Base-by-base conservation (phyloP, 2,113 vertebrate genomes). In the Neogobius melanostomus region DNA sequence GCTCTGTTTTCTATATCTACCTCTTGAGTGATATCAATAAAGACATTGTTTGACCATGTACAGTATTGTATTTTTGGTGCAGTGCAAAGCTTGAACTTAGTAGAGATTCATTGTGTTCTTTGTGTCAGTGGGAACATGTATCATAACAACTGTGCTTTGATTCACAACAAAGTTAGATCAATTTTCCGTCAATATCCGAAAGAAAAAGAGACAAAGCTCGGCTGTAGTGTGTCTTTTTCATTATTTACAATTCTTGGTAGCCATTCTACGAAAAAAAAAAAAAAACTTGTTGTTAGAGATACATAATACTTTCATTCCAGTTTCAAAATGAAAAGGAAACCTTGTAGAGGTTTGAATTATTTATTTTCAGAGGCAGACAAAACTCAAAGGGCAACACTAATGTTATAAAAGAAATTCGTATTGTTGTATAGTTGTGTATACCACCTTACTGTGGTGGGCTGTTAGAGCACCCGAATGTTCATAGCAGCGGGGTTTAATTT, bases 351-450 rank as follows among this genome's bases (percentile, higher is more conserved):
- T 9, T 9, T 54, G 21, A 21, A 21, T 56, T 72, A 67, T 76
- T 67, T 2, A 64, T 67, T 73, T 70, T 54, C 50, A 66, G 49
- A 64, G 60, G 28, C 14, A 36, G 28, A 36, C 28, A 36, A 36
- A 5, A 36, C 28, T 36, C 28, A 36, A 36, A 36, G 28, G 28
- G 28, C 1, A 36, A 36, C 28, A 36, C 28, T 36, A 36, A 4
- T 36, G 28, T 36, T 5, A 36, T 36, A 36, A 36, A 36, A 36
- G 28, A 2, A 36, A 21, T 21, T 2, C 1, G 21, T 21, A 21
- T 21, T 21, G 21, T 21, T 21, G 21, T 21, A 21, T 21, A 21
- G 21, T 21, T 36, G 28, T 36, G 28, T 36, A 36, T 36, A 36
- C 28, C 28, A 4, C 28, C 28, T 36, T 36, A 36, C 4, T 36